Evolutionary conservation across 1,140 invertebrate species (phyloP).

Genomic region (Zaprionus ghesquierei): DNA sequence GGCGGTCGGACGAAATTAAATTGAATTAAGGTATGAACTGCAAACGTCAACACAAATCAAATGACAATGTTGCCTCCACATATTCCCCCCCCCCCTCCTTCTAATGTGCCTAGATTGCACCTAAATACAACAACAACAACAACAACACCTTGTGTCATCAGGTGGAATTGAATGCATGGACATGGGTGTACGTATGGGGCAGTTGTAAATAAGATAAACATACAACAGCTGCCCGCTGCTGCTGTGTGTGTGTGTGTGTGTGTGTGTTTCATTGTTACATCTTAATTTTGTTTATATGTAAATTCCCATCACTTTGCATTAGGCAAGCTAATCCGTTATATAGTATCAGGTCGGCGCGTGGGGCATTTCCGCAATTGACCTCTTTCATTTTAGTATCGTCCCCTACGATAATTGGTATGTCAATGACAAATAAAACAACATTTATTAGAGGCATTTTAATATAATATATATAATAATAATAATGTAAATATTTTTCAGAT

Average conservation of each 20-base stretch:
- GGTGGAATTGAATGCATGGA: constrained; percentile 44
- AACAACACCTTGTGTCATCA: constrained; percentile 25
- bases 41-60: constrained; percentile 76
- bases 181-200: no score
- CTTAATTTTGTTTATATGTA: neutral
- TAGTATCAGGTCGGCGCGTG: neutral
- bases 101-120: constrained; percentile 18
- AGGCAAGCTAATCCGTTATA: constrained; percentile 3
- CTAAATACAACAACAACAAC: constrained; percentile 10
- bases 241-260: neutral
- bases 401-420: neutral
- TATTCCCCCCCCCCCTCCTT: neutral
- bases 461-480: no score
- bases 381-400: neutral
- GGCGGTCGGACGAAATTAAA: constrained; percentile 52
- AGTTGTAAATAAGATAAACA: constrained; percentile 13
- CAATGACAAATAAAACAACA: neutral
- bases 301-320: constrained; percentile 8
- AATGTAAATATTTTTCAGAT: no score
- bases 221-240: neutral
- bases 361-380: constrained; percentile 23
- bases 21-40: constrained; percentile 74
- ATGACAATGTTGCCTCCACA: constrained; percentile 52
- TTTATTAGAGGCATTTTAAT: neutral
- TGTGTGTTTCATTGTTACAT: constrained; percentile 2